Conservation (phyloP, 2,797 vertebrate genomes). For the Galaxias olidus region DNA sequence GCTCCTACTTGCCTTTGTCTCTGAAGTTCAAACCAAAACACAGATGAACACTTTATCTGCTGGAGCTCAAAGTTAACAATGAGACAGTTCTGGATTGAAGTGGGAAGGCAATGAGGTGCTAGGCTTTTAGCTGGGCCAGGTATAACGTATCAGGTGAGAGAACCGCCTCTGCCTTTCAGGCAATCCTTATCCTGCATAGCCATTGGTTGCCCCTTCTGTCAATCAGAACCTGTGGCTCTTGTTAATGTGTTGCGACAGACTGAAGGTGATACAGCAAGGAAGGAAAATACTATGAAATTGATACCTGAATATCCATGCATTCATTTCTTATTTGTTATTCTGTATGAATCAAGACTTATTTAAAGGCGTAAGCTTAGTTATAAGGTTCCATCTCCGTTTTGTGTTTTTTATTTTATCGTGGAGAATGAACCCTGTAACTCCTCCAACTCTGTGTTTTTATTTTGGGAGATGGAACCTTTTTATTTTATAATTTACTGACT, state of each 20-base stretch:
- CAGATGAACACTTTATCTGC: conserved; percentile 45
- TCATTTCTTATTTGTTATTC: not conserved
- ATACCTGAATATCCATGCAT: conserved; percentile 24
- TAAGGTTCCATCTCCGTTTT: too few relatives aligned
- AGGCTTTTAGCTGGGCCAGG: conserved; percentile 55
- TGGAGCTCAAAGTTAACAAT: conserved; percentile 50
- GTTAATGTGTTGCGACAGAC: conserved; percentile 53
- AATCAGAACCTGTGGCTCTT: conserved; percentile 48
- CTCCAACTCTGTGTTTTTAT: too few relatives aligned
- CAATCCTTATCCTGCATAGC: conserved; percentile 45
- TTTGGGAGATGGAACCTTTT: too few relatives aligned
- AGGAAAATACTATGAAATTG: conserved; percentile 37
- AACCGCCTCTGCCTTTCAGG: conserved; percentile 55
- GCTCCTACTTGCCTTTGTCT: conserved; percentile 44
- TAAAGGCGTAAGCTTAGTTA: too few relatives aligned
- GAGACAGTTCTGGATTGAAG: conserved; percentile 48
- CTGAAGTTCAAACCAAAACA: conserved; percentile 23
- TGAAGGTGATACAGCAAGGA: conserved; percentile 41
- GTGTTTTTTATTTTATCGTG: too few relatives aligned
- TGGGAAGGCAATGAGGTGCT: conserved; percentile 67
- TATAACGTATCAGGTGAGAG: conserved; percentile 67
- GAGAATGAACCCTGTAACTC: too few relatives aligned
- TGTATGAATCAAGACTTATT: not conserved
- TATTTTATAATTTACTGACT: too few relatives aligned
- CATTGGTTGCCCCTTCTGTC: conserved; percentile 67